Evolutionary conservation across 2,888 invertebrate species (phyloP), one percentile per base, ranked within the genome.

Genomic region (Epiblema foenella): DNA sequence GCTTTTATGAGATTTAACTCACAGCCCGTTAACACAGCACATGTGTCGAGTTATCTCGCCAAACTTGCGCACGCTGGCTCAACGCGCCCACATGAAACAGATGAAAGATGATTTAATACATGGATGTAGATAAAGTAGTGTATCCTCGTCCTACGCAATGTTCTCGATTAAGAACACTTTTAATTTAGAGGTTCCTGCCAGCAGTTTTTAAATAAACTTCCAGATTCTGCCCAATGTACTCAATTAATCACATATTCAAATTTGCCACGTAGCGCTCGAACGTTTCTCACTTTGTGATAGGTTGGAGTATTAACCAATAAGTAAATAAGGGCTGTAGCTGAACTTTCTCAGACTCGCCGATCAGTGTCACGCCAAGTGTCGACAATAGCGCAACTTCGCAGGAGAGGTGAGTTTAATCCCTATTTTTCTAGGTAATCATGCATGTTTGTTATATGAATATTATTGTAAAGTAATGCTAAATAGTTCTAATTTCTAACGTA

Each of bases 1-100:
- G 62, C 62, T 62, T 68, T 20, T 20, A 33, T 58, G 24, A 20
- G n/a, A n/a, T n/a, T n/a, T n/a, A n/a, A n/a, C n/a, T n/a, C n/a
- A n/a, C n/a, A n/a, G n/a, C n/a, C n/a, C n/a, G n/a, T n/a, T n/a
- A n/a, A n/a, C n/a, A n/a, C n/a, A n/a, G n/a, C n/a, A n/a, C n/a
- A n/a, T n/a, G n/a, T n/a, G n/a, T n/a, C n/a, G n/a, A n/a, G n/a
- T n/a, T n/a, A n/a, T n/a, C n/a, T n/a, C n/a, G n/a, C n/a, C n/a
- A n/a, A n/a, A n/a, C n/a, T n/a, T n/a, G n/a, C n/a, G n/a, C n/a
- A n/a, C n/a, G n/a, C n/a, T n/a, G n/a, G n/a, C n/a, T n/a, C n/a
- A n/a, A n/a, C n/a, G n/a, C n/a, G n/a, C n/a, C n/a, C n/a, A n/a
- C n/a, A n/a, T n/a, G n/a, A n/a, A n/a, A n/a, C n/a, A n/a, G n/a